These are phyloP conservation scores for Troides oblongomaculatus DNA, from an alignment of 2,888 invertebrate genomes.

Conservation along the genomic window DNA sequence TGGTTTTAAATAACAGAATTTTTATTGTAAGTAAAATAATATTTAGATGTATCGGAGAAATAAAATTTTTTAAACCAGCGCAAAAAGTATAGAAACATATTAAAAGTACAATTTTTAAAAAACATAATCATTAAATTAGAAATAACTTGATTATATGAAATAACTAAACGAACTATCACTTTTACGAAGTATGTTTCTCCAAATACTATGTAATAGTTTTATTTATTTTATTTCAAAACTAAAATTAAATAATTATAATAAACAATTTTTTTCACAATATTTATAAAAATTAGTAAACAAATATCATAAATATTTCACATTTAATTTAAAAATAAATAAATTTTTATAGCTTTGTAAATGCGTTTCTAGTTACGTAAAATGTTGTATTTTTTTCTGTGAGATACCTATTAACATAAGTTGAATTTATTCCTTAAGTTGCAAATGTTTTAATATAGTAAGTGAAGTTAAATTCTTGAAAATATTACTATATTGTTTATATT, in stretches of 20 bases:
- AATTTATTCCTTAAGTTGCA: slow-evolving; percentile 18
- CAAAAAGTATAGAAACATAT: no score
- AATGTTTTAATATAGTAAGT: slow-evolving; percentile 28
- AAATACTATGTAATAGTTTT: not conserved
- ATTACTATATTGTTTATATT: not conserved
- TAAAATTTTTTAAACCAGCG: no score
- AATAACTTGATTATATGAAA: not conserved
- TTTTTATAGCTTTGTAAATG: slow-evolving; percentile 29
- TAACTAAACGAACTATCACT: not conserved
- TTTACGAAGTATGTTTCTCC: slow-evolving; percentile 13
- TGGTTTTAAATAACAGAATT: no score
- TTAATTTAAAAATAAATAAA: not conserved
- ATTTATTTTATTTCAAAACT: not conserved
- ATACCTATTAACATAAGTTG: slow-evolving; percentile 28
- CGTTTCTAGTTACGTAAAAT: slow-evolving; percentile 41
- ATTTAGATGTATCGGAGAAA: no score
- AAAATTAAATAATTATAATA: not conserved
- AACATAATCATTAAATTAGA: not conserved
- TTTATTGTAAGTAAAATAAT: no score
- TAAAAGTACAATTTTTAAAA: not conserved
- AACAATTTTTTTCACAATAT: not conserved
- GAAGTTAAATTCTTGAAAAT: not conserved
- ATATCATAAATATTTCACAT: not conserved
- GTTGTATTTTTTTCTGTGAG: slow-evolving; percentile 27
- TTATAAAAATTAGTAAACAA: not conserved